Conservation (phyloP, 1,140 invertebrate genomes). For the Spodoptera frugiperda region DNA sequence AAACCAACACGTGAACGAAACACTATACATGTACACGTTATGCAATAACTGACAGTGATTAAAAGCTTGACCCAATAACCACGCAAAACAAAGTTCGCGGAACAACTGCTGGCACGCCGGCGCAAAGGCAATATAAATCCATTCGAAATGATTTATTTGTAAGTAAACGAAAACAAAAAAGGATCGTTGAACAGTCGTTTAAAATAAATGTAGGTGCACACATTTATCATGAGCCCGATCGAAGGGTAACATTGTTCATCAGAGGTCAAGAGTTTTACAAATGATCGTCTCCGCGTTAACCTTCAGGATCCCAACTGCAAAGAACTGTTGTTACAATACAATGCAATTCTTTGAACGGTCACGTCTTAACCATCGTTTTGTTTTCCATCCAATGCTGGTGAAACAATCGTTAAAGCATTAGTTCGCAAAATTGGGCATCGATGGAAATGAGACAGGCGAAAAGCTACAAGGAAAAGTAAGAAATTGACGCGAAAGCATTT, state of each 20-base stretch:
- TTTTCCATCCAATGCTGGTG: conserved; percentile 41
- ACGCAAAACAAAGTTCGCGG: conserved; percentile 32
- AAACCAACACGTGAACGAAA: conserved; percentile 56
- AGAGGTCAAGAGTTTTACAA: conserved; percentile 54
- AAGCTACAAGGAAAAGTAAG: conserved; percentile 34
- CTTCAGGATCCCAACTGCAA: conserved; percentile 36
- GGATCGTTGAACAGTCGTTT: conserved; percentile 24
- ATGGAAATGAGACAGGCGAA: conserved; percentile 42
- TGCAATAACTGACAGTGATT: conserved; percentile 52
- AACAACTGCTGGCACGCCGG: conserved; percentile 4
- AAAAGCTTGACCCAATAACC: conserved; percentile 56
- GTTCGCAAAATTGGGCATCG: conserved; percentile 28
- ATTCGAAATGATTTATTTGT: conserved; percentile 27
- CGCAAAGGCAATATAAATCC: conserved; percentile 20
- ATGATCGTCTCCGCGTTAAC: conserved; percentile 52
- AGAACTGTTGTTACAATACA: conserved; percentile 44
- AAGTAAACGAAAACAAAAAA: conserved; percentile 31
- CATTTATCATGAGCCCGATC: conserved; percentile 50
- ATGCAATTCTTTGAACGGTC: conserved; percentile 18
- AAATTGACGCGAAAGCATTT: conserved; percentile 50
- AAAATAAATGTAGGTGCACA: conserved; percentile 32
- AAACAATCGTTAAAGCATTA: conserved; percentile 25
- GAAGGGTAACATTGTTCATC: conserved; percentile 52
- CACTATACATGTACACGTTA: conserved; percentile 47
- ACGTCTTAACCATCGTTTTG: conserved; percentile 37